These are phyloP conservation scores for Acanthis flammea DNA, from an alignment of 2,797 vertebrate species.

Conservation along the genomic window DNA sequence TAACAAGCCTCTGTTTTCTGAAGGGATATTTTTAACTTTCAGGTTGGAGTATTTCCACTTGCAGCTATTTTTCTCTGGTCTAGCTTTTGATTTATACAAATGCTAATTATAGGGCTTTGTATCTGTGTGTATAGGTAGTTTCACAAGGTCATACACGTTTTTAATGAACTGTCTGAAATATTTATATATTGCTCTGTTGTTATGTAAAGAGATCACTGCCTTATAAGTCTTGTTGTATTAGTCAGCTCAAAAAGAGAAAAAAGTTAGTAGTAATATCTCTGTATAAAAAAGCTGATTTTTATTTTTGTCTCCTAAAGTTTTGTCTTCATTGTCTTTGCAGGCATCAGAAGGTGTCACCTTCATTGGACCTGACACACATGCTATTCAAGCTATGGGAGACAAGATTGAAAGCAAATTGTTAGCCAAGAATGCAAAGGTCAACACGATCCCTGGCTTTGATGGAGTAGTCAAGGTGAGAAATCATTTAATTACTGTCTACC, in stretches of 20 bases:
- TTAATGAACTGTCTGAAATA: slow-evolving; percentile 35
- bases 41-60: slow-evolving; percentile 27
- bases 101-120: slow-evolving; percentile 44
- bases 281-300: slow-evolving; percentile 3
- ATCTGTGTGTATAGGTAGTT: neutral
- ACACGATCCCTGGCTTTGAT: slow-evolving; percentile 83
- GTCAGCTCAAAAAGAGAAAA: neutral
- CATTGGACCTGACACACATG: slow-evolving; percentile 90
- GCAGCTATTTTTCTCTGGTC: slow-evolving; percentile 34
- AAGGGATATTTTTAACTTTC: slow-evolving; percentile 4
- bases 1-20: slow-evolving; percentile 14
- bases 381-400: slow-evolving; percentile 91
- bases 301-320: slow-evolving; percentile 78
- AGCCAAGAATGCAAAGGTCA: slow-evolving; percentile 90
- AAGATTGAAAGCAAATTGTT: slow-evolving; percentile 97
- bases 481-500: slow-evolving; percentile 41
- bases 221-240: neutral
- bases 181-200: slow-evolving; percentile 4
- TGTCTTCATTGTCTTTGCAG: slow-evolving; percentile 86
- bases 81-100: slow-evolving; percentile 50
- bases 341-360: slow-evolving; percentile 91
- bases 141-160: slow-evolving; percentile 20
- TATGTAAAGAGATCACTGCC: neutral
- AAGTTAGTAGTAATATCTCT: slow-evolving; percentile 57
- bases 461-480: slow-evolving; percentile 87